Percentiles rank a stretch among this genome's conserved stretches.
Evolutionary conservation across 2,797 vertebrate species (phyloP).

Genomic region (Lutjanus campechanus): DNA sequence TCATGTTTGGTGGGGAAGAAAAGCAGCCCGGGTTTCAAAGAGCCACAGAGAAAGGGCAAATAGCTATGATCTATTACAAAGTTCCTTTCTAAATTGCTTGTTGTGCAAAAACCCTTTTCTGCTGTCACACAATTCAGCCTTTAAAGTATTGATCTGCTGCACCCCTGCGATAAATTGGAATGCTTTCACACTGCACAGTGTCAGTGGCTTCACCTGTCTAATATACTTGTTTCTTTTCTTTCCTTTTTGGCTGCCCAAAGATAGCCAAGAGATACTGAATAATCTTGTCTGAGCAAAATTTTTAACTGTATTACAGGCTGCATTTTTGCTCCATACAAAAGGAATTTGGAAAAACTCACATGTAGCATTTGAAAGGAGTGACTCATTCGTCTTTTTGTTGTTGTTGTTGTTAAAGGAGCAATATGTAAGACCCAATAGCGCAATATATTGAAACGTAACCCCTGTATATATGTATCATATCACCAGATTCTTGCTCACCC

Average conservation of each 20-base stretch:
- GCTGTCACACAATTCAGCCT: conserved; percentile 7
- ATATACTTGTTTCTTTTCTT: not conserved
- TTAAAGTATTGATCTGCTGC: conserved; percentile 37
- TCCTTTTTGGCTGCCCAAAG: not conserved
- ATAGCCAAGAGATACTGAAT: too few species aligned
- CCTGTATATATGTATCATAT: too few species aligned
- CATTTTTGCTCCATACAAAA: not conserved
- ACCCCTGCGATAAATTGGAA: conserved; percentile 11
- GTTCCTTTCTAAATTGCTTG: conserved; percentile 30
- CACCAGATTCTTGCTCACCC: too few species aligned
- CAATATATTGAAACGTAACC: too few species aligned
- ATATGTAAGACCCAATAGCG: too few species aligned
- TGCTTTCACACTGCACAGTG: not conserved
- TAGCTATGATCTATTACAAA: conserved; percentile 9
- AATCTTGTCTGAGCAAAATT: too few species aligned
- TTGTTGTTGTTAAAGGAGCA: too few species aligned
- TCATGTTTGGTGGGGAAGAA: conserved; percentile 17
- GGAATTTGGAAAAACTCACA: not conserved
- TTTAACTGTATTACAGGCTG: not conserved
- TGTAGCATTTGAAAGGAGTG: not conserved
- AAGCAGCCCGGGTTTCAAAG: conserved; percentile 11
- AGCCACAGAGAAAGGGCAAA: conserved; percentile 25
- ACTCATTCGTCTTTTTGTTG: not conserved
- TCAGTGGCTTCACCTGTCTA: not conserved
- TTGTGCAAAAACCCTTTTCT: conserved; percentile 17